These are phyloP conservation scores for Muntiacus reevesi DNA, from an alignment of 2,113 vertebrate species.

Conservation along the genomic window DNA sequence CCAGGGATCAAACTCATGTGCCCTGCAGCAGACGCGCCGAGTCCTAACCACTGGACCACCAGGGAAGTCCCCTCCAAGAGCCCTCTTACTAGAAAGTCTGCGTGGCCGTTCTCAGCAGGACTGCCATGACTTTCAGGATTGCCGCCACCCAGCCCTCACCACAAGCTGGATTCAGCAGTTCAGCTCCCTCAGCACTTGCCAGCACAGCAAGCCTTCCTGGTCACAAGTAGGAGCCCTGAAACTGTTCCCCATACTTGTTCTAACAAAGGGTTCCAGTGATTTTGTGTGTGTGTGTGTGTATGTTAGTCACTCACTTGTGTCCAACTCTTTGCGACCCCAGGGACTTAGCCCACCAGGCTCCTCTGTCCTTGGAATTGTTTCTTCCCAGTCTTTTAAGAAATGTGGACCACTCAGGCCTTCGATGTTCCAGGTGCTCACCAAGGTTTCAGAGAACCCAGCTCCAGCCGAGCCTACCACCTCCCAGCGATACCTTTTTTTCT, in stretches of 20 bases:
- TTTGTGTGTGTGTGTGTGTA: neutral
- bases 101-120: neutral
- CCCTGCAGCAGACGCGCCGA: neutral
- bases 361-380: neutral
- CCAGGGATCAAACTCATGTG: neutral
- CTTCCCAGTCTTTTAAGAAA: neutral
- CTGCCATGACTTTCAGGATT: neutral
- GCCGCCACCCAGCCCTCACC: neutral
- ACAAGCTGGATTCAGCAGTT: neutral
- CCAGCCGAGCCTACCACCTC: neutral
- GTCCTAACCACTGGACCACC: neutral
- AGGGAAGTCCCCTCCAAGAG: neutral
- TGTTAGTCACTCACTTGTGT: neutral
- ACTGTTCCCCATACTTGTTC: neutral
- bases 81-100: neutral
- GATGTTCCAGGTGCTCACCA: neutral
- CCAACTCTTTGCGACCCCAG: neutral
- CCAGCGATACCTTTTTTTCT: neutral
- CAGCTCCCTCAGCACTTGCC: neutral
- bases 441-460: neutral
- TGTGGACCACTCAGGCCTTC: neutral
- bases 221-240: neutral
- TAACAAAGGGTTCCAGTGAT: neutral
- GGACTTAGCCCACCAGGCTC: neutral
- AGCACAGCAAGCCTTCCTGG: neutral